Conservation (phyloP, 2,797 vertebrate species). For the Tapera naevia region DNA sequence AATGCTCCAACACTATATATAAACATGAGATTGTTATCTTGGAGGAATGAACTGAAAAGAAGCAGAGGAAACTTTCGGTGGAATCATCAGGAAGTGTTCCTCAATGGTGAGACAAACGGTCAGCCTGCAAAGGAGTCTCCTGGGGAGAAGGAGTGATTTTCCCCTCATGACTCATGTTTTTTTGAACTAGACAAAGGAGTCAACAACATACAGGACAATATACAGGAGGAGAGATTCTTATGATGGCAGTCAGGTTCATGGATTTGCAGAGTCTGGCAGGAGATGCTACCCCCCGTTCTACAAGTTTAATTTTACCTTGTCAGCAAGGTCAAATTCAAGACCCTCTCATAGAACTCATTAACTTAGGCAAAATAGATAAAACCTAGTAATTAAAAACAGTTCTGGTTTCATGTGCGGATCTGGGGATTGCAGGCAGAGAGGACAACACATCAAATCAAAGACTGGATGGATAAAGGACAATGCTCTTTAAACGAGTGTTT, state of each 20-base stretch:
- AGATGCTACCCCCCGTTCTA: not conserved
- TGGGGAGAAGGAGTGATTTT: not conserved
- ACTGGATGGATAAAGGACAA: not conserved
- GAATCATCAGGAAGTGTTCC: constrained; percentile 29
- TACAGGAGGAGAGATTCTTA: not conserved
- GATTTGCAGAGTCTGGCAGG: not conserved
- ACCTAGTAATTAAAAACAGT: not conserved
- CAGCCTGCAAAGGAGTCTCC: constrained; percentile 10
- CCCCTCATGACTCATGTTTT: not conserved
- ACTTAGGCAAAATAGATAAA: not conserved
- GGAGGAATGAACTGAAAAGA: not conserved
- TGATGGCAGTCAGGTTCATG: fast-evolving
- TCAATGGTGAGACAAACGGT: constrained; percentile 7
- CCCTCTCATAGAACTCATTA: not conserved
- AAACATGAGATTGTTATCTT: not conserved
- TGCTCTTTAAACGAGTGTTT: too few relatives aligned
- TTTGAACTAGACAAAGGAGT: not conserved
- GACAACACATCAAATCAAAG: not conserved
- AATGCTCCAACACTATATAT: not conserved
- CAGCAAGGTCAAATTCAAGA: not conserved
- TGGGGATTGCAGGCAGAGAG: not conserved
- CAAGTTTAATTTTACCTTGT: fast-evolving
- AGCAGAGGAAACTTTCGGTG: constrained; percentile 19
- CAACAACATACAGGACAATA: not conserved
- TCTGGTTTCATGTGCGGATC: not conserved